Evolutionary conservation across 2,113 vertebrate genomes (phyloP).

Genomic region (Ptilonorhynchus violaceus): DNA sequence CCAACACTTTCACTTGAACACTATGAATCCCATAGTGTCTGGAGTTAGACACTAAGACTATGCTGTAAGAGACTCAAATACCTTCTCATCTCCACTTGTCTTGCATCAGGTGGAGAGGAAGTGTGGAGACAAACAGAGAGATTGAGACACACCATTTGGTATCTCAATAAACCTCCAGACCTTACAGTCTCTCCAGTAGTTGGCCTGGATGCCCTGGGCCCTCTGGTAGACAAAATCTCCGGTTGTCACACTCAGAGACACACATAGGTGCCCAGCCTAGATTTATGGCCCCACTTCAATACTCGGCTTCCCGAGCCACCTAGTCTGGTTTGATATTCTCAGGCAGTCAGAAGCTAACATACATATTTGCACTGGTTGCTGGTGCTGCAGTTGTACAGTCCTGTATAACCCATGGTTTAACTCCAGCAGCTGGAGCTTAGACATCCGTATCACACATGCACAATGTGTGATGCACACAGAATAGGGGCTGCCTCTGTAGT

Average conservation of each 20-base stretch:
- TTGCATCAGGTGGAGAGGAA: not conserved
- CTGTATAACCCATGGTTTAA: not conserved
- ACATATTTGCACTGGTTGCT: not conserved
- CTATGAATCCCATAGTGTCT: not conserved
- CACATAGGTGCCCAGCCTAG: fast-evolving
- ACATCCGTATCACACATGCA: not conserved
- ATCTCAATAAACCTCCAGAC: not conserved
- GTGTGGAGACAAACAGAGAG: not conserved
- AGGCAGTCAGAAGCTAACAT: not conserved
- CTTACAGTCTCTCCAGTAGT: not conserved
- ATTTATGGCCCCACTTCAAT: not conserved
- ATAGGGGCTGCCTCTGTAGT: not conserved
- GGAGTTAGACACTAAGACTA: not conserved
- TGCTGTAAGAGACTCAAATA: not conserved
- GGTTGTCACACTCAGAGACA: not conserved
- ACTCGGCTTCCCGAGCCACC: not conserved
- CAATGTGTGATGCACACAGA: no score
- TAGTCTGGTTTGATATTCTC: not conserved
- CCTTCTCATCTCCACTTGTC: not conserved
- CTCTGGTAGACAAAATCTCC: not conserved
- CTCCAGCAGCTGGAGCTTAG: not conserved
- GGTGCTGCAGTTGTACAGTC: fast-evolving
- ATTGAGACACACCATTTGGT: not conserved
- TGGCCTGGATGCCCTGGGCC: not conserved
- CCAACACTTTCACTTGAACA: not conserved